A percentile compares a stretch with the other conserved stretches of the same genome.
phyloP scores from a whole-genome alignment of 2,888 invertebrate genomes.

The Electrophaes corylata region DNA sequence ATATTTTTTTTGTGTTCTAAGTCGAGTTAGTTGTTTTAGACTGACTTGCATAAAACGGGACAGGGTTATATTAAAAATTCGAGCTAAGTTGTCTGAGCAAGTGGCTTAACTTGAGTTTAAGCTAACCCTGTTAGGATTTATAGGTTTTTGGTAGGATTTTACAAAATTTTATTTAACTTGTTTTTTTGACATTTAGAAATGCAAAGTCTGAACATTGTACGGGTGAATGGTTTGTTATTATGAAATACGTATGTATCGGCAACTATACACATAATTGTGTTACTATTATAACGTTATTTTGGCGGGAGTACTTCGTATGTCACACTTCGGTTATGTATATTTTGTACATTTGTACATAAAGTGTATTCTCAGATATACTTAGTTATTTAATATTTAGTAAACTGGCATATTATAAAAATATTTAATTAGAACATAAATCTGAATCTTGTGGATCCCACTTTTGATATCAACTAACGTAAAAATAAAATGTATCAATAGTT shows the following conservation, averaged over 20 bases:
- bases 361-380: conserved; percentile 1
- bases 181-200: conserved; percentile 14
- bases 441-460: conserved; percentile 19
- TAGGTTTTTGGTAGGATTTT: conserved; percentile 12
- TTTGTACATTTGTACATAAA: conserved; percentile 13
- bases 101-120: background rate
- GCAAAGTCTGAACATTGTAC: conserved; percentile 26
- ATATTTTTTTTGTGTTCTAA: conserved; percentile 8
- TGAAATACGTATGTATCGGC: conserved; percentile 8
- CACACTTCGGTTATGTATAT: conserved; percentile 10
- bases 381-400: conserved; percentile 17
- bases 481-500: conserved; percentile 13
- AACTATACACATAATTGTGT: background rate
- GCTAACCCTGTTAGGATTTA: background rate
- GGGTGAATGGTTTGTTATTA: conserved; percentile 25
- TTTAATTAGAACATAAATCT: conserved; percentile 11
- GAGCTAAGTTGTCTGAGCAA: background rate
- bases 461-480: conserved; percentile 14
- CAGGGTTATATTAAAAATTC: background rate
- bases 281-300: conserved; percentile 4
- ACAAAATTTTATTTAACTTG: too few relatives aligned
- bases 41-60: background rate
- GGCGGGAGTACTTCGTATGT: conserved; percentile 11
- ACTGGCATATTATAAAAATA: conserved; percentile 19
- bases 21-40: conserved; percentile 9